Base-by-base conservation (phyloP, 2,888 invertebrate species). In the Aradus depressus region DNA sequence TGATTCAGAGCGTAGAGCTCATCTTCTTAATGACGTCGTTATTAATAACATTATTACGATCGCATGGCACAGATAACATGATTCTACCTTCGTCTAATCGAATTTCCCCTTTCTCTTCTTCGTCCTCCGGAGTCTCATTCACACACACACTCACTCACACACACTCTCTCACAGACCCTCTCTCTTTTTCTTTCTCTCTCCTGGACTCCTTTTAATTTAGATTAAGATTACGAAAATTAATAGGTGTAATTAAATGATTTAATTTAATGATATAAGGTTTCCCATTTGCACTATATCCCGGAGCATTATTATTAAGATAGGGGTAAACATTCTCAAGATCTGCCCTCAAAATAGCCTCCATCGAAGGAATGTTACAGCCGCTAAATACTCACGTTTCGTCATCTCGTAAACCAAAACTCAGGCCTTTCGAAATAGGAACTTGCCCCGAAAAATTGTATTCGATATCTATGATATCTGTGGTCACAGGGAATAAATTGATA, bases 11-110 rank as follows among this genome's bases (percentile, higher is more conserved):
- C n/a, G n/a, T n/a, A n/a, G n/a, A n/a, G n/a, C n/a, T n/a, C n/a
- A n/a, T n/a, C n/a, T n/a, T n/a, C n/a, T n/a, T 51, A 51, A 51
- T 44, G 51, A 44, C 44, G 55, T 35, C 50, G 52, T 55, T 55
- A 55, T 53, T 55, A 55, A 55, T 55, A 55, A 55, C 53, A 55
- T 55, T 56, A 56, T 56, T 56, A 56, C 45, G 56, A 56, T 56
- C 34, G 50, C 48, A 39, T 28, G 25, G 31, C 8, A 5, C 26
- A 53, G 56, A 56, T 56, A 53, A 44, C 4, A 14, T 12, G 38
- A 31, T 31, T 31, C 38, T 8, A 8, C n/a, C 14, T 5, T 23
- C 21, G 18, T 25, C 31, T 50, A 50, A 35, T 43, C 34, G 50
- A 12, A 34, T 34, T 4, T 12, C 12, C 31, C 23, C 25, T 21